Conservation (phyloP, 2,797 vertebrate species). For the Artibeus lituratus region DNA sequence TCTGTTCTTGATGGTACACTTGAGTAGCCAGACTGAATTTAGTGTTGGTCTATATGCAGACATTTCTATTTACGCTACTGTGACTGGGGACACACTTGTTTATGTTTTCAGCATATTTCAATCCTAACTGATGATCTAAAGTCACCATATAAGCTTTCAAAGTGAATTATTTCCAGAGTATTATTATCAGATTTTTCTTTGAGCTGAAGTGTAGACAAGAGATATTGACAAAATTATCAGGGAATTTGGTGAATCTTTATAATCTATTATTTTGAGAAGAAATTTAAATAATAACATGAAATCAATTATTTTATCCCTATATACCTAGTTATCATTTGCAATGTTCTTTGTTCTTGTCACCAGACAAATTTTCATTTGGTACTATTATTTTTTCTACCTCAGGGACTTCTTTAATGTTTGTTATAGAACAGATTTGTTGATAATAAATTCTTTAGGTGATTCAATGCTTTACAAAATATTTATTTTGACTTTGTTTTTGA, state of each 20-base stretch:
- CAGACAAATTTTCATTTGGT: background rate
- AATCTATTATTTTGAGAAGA: background rate
- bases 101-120: background rate
- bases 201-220: background rate
- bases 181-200: background rate
- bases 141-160: background rate
- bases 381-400: background rate
- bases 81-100: background rate
- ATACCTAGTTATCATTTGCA: background rate
- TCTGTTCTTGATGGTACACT: background rate
- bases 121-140: background rate
- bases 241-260: background rate
- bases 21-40: background rate
- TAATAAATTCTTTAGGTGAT: background rate
- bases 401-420: background rate
- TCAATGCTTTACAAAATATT: background rate
- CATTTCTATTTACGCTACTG: background rate
- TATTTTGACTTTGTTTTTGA: background rate
- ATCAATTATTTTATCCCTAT: background rate
- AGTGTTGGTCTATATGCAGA: background rate
- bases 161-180: background rate
- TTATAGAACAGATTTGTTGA: background rate
- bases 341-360: background rate
- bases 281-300: background rate
- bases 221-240: background rate